phyloP scores from a whole-genome alignment of 2,797 vertebrate species.

The Pseudochaenichthys georgianus region DNA sequence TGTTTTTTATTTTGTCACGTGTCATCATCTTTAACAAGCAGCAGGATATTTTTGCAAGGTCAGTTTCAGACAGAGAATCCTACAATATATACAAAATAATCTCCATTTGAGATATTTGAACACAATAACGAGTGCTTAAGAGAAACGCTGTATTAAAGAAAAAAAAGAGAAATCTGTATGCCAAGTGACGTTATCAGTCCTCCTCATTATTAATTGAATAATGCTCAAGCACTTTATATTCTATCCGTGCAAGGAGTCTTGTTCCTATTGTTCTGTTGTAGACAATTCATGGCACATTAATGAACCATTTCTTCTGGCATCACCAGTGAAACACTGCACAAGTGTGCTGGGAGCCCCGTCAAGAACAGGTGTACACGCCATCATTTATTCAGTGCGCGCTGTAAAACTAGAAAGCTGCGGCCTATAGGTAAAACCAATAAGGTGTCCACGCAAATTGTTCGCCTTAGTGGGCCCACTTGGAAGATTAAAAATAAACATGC shows the following conservation, averaged over 20 bases:
- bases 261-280: slow-evolving; percentile 72
- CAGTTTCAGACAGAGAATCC: background rate
- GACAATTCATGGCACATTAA: slow-evolving; percentile 76
- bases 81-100: background rate
- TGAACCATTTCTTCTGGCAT: slow-evolving; percentile 63
- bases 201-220: slow-evolving; percentile 70
- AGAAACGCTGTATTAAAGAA: background rate
- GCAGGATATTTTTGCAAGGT: background rate
- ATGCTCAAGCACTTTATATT: slow-evolving; percentile 67
- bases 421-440: slow-evolving; percentile 31
- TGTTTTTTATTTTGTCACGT: background rate
- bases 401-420: slow-evolving; percentile 76
- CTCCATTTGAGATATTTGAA: background rate
- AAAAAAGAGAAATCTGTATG: slow-evolving; percentile 3
- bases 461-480: background rate
- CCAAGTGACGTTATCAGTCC: slow-evolving; percentile 32
- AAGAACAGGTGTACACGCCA: slow-evolving; percentile 77
- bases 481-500: slow-evolving; percentile 23
- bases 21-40: slow-evolving; percentile 8
- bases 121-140: background rate
- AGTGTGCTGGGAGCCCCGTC: slow-evolving; percentile 61
- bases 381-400: slow-evolving; percentile 78
- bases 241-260: slow-evolving; percentile 67
- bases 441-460: slow-evolving; percentile 44
- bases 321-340: slow-evolving; percentile 52